phyloP scores from a whole-genome alignment of 2,113 vertebrate genomes.

The Mustelus asterias region DNA sequence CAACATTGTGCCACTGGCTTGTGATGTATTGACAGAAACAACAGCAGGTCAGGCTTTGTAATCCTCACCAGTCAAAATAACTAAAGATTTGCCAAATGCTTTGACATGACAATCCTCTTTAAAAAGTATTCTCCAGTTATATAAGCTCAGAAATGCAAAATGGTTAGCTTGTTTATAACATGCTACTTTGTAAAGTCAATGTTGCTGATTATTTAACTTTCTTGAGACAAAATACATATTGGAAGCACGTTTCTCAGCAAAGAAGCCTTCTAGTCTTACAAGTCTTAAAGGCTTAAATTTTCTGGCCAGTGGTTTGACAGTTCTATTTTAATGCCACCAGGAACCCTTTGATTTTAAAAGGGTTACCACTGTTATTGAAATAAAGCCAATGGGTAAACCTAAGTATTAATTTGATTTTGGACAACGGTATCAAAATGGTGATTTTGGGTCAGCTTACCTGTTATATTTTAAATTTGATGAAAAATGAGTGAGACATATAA shows the following conservation, averaged over 20 bases:
- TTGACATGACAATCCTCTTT: not conserved
- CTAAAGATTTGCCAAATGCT: not conserved
- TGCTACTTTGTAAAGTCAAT: not conserved
- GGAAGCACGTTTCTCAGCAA: not conserved
- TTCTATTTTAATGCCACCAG: not conserved
- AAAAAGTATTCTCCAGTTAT: not conserved
- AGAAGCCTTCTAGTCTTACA: not conserved
- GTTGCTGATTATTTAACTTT: not conserved
- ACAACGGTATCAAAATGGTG: not conserved
- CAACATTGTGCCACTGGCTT: too few relatives aligned
- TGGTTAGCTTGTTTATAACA: not conserved
- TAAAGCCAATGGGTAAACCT: not conserved
- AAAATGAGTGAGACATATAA: not conserved
- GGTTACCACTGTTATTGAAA: not conserved
- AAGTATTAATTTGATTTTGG: too few relatives aligned
- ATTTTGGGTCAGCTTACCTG: not conserved
- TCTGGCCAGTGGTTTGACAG: not conserved
- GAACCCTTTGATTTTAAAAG: not conserved
- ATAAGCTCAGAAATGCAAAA: not conserved
- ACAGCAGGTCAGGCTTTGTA: not conserved
- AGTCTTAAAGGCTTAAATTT: not conserved
- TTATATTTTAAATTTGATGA: not conserved
- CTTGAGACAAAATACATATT: not conserved
- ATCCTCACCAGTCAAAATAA: not conserved
- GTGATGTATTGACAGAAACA: too few relatives aligned